Base-by-base conservation (phyloP, 2,888 invertebrate species). In the Maniola hyperantus region DNA sequence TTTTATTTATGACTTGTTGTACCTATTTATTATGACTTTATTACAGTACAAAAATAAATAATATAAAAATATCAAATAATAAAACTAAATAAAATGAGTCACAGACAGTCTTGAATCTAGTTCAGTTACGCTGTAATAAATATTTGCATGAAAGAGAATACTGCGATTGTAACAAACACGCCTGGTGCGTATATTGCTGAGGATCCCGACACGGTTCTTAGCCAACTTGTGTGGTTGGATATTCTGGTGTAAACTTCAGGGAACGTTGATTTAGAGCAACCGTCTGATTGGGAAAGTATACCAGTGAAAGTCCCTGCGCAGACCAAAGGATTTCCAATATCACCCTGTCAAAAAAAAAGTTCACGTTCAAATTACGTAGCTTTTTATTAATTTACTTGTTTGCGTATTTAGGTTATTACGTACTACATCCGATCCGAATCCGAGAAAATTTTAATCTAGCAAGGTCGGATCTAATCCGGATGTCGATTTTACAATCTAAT, bases 221-320 rank as follows among this genome's bases (percentile, higher is more conserved):
- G 80, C 85, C 84, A 86, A 0, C 72, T 69, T 0, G 82, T 80
- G 64, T 85, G 85, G 74, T 83, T 81, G 1, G 81, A 78, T 0
- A 86, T 78, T 36, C 83, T 77, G 2, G 83, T 81, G 70, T 85
- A 87, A 1, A 86, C 65, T 68, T 87, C 87, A 13, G 87, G 87
- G 46, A 60, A 76, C 0, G 79, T 71, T 0, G 75, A 73, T 2
- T 57, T 8, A 0, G 42, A 6, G 66, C 85, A 85, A 1, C 60
- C 48, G 64, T 79, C 80, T 0, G 74, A 76, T 2, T 75, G 26
- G 39, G 82, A 78, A 0, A 85, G 71, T 6, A 87, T 67, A 1
- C 86, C 87, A 0, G 83, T 79, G 13, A 86, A 73, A 6, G 75
- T 76, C 7, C 79, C 79, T 6, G 71, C 74, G 70, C 86, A 87